Evolutionary conservation across 2,888 invertebrate genomes (phyloP).

Genomic region (Hypolimnas misippus): DNA sequence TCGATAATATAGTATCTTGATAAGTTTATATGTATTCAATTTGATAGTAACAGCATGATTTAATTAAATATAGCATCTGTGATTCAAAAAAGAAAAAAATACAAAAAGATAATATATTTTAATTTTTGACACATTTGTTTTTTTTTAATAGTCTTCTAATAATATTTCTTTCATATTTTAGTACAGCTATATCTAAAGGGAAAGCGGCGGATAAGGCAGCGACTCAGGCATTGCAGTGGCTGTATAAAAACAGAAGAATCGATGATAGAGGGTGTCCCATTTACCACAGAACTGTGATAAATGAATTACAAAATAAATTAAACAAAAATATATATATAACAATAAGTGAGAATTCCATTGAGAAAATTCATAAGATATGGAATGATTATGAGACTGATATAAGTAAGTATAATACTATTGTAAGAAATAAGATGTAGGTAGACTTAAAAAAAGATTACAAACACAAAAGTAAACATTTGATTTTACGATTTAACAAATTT

Average conservation of each 20-base stretch:
- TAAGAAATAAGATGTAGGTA: no score
- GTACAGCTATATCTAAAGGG: slow-evolving; percentile 78
- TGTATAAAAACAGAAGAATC: slow-evolving; percentile 76
- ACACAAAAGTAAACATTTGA: no score
- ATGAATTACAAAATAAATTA: slow-evolving; percentile 57
- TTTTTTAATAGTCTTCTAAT: no score
- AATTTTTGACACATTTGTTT: no score
- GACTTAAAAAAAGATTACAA: no score
- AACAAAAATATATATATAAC: slow-evolving; percentile 59
- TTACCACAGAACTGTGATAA: slow-evolving; percentile 65
- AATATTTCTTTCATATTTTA: slow-evolving; percentile 46
- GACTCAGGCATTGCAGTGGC: slow-evolving; percentile 79
- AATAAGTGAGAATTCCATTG: slow-evolving; percentile 62
- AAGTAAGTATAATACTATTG: slow-evolving; percentile 61
- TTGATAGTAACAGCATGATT: no score
- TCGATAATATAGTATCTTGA: no score
- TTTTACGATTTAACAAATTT: no score
- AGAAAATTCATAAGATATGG: slow-evolving; percentile 71
- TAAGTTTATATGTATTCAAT: no score
- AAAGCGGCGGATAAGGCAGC: slow-evolving; percentile 82
- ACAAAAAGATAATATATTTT: no score
- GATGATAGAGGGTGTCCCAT: slow-evolving; percentile 76
- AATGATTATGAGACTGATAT: slow-evolving; percentile 70
- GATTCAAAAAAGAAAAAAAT: no score
- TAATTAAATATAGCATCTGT: no score